phyloP scores from a whole-genome alignment of 2,888 invertebrate species.

The Tribolium freemani region DNA sequence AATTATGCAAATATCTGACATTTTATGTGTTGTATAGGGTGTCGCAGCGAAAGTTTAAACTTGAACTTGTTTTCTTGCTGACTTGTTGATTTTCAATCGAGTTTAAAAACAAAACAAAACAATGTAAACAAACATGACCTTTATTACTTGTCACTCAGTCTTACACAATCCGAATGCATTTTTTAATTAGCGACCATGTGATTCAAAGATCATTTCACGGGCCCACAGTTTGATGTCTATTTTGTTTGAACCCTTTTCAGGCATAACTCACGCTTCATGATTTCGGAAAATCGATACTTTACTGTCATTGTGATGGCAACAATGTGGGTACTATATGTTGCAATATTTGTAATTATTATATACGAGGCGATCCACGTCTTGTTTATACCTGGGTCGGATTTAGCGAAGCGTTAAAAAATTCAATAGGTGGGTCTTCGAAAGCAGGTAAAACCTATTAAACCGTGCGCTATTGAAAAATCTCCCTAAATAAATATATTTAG shows the following conservation, averaged over 20 bases:
- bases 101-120: neutral
- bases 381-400: conserved; percentile 26
- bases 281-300: neutral
- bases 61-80: conserved; percentile 20
- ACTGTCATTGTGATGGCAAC: neutral
- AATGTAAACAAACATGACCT: conserved; percentile 6
- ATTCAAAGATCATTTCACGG: neutral
- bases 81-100: neutral
- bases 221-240: neutral
- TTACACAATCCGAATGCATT: neutral
- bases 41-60: conserved; percentile 21
- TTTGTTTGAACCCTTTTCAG: neutral
- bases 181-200: neutral
- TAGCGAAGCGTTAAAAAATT: conserved; percentile 36
- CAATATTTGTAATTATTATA: neutral
- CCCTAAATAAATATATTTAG: conserved; percentile 41
- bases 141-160: neutral
- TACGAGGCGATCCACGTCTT: neutral
- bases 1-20: conserved; percentile 24
- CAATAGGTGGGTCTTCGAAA: conserved; percentile 24
- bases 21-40: conserved; percentile 8
- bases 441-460: conserved; percentile 35
- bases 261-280: neutral
- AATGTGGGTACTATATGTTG: neutral
- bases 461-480: conserved; percentile 31